phyloP scores from a whole-genome alignment of 2,888 invertebrate genomes.

The Miltochrista miniata region DNA sequence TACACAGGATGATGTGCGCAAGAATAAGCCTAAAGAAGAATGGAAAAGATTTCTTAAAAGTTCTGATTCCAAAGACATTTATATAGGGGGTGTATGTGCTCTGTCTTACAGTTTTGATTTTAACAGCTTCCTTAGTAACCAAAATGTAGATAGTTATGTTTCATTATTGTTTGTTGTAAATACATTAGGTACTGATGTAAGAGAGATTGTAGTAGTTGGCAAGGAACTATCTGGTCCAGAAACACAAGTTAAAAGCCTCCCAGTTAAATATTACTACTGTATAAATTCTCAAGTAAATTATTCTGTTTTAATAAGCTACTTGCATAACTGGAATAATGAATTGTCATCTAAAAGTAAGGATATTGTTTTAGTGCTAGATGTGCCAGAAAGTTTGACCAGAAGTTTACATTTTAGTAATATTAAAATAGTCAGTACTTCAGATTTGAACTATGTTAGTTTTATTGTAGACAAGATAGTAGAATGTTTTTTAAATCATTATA shows the following conservation, averaged over 20 bases:
- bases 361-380: slow-evolving; percentile 38
- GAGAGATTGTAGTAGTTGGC: slow-evolving; percentile 41
- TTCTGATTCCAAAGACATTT: slow-evolving; percentile 35
- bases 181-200: slow-evolving; percentile 40
- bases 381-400: slow-evolving; percentile 32
- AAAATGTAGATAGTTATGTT: slow-evolving; percentile 36
- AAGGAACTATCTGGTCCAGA: slow-evolving; percentile 34
- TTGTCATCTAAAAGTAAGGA: slow-evolving; percentile 29
- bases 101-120: slow-evolving; percentile 39
- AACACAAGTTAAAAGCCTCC: slow-evolving; percentile 35
- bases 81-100: slow-evolving; percentile 43
- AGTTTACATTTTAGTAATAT: slow-evolving; percentile 40
- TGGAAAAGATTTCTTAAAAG: slow-evolving; percentile 39
- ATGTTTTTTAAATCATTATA: slow-evolving; percentile 50
- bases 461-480: slow-evolving; percentile 39
- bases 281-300: slow-evolving; percentile 36
- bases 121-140: slow-evolving; percentile 35
- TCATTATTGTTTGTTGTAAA: slow-evolving; percentile 44
- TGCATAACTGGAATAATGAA: slow-evolving; percentile 44
- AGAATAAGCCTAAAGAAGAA: slow-evolving; percentile 27
- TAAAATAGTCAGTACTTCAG: slow-evolving; percentile 29
- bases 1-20: slow-evolving; percentile 24
- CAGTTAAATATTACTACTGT: slow-evolving; percentile 43
- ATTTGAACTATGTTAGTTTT: slow-evolving; percentile 36
- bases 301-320: slow-evolving; percentile 32